Evolutionary conservation across 2,113 vertebrate genomes (phyloP).

Genomic region (Tamias sibiricus): DNA sequence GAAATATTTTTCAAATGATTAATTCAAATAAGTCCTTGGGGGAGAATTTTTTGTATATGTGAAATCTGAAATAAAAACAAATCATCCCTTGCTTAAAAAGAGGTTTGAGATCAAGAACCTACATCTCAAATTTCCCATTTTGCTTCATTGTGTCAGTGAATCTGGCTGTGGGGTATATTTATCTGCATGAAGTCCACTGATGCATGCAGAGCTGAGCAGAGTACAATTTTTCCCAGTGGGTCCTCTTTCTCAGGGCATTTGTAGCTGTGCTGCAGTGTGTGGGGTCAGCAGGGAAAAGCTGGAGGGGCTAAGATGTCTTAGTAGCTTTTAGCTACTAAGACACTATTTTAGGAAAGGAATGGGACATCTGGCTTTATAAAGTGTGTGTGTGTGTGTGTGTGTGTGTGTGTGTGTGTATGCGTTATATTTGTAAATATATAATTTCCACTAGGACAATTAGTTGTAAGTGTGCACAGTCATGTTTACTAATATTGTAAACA

Average conservation of each 20-base stretch:
- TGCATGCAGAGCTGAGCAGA: conserved; percentile 92
- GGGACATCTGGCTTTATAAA: conserved; percentile 47
- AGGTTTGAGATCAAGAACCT: conserved; percentile 80
- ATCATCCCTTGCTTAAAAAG: conserved; percentile 74
- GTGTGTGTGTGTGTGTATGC: neutral
- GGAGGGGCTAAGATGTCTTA: conserved; percentile 83
- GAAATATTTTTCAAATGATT: conserved; percentile 35
- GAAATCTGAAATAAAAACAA: conserved; percentile 44
- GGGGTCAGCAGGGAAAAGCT: conserved; percentile 88
- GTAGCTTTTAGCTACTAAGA: conserved; percentile 74
- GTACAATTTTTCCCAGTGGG: conserved; percentile 82
- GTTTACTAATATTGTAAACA: conserved; percentile 82
- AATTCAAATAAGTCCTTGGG: neutral
- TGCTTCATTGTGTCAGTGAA: conserved; percentile 89
- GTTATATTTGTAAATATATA: conserved; percentile 3
- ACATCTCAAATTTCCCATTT: conserved; percentile 83
- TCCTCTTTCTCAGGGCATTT: conserved; percentile 84
- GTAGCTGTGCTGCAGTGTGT: conserved; percentile 87
- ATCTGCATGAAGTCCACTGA: conserved; percentile 91
- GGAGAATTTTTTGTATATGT: neutral
- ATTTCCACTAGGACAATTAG: conserved; percentile 79
- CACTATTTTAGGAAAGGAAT: conserved; percentile 65
- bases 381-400: neutral
- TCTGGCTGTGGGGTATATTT: conserved; percentile 91
- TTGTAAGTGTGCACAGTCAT: conserved; percentile 79